phyloP scores from a whole-genome alignment of 2,888 invertebrate species.

The Ctena decussata region DNA sequence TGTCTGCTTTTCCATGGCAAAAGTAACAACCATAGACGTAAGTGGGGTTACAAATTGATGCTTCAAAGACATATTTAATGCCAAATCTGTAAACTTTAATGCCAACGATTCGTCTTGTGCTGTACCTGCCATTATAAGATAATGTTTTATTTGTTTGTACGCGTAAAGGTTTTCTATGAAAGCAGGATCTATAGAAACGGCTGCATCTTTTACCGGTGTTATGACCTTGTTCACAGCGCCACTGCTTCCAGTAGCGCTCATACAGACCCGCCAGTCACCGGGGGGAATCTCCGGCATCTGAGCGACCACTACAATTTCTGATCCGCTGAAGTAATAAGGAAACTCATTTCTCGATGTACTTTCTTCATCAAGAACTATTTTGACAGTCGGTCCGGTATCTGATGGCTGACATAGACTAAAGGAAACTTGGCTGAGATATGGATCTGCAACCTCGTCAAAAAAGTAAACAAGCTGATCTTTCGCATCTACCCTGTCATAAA shows the following conservation, averaged over 20 bases:
- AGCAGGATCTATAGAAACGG: neutral
- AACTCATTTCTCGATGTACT: neutral
- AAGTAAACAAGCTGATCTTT: neutral
- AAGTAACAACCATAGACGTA: constrained; percentile 11
- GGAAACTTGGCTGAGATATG: neutral
- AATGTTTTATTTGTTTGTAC: neutral
- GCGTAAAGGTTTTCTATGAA: neutral
- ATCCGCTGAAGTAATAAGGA: neutral
- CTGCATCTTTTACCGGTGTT: neutral
- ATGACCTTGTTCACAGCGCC: neutral
- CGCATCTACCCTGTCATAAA: neutral
- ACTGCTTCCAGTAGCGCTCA: neutral
- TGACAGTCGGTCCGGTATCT: neutral
- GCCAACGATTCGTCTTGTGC: neutral
- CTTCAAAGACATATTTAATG: neutral
- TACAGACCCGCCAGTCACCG: neutral
- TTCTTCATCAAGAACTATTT: no score
- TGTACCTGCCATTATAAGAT: neutral
- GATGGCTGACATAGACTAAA: neutral
- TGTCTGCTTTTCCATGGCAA: neutral
- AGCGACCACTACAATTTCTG: neutral
- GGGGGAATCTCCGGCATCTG: neutral
- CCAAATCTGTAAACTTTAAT: neutral
- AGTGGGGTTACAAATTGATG: constrained; percentile 8
- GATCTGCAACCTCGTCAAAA: neutral